Percentiles rank a stretch among this genome's conserved stretches.
These are phyloP conservation scores for Varanus salvator DNA, from an alignment of 2,113 vertebrate species.

Conservation along the genomic window DNA sequence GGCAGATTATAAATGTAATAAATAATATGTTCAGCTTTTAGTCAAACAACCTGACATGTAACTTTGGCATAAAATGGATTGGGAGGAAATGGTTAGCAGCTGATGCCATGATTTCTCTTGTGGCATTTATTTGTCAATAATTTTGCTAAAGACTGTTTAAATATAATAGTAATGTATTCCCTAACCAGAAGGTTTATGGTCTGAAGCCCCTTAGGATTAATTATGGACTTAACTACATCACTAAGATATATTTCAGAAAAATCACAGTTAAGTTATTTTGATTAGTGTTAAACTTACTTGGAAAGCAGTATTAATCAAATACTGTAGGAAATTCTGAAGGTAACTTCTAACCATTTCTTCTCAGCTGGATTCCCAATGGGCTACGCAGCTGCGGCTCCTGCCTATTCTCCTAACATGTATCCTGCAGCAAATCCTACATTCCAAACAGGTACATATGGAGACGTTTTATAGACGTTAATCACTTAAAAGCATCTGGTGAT, in stretches of 20 bases:
- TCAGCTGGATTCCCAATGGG: conserved; percentile 94
- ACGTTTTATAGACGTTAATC: neutral
- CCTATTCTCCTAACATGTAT: conserved; percentile 92
- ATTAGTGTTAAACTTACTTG: rapidly evolving
- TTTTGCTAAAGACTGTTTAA: neutral
- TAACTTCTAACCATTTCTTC: conserved; percentile 44
- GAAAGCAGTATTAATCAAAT: neutral
- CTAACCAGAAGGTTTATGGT: neutral
- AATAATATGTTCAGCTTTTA: neutral
- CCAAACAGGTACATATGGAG: conserved; percentile 82
- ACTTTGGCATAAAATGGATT: neutral
- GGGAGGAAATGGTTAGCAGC: neutral
- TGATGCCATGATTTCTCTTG: no score
- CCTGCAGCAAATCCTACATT: conserved; percentile 93
- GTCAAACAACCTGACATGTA: neutral
- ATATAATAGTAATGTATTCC: neutral
- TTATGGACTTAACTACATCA: neutral
- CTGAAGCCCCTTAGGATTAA: neutral
- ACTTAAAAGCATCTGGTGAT: neutral
- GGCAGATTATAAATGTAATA: no score
- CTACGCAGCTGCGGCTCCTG: conserved; percentile 91
- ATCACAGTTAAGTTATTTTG: neutral
- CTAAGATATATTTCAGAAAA: neutral
- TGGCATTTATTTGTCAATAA: neutral
- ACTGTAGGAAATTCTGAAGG: neutral